phyloP scores from a whole-genome alignment of 2,797 vertebrate species.

The Pseudochaenichthys georgianus region DNA sequence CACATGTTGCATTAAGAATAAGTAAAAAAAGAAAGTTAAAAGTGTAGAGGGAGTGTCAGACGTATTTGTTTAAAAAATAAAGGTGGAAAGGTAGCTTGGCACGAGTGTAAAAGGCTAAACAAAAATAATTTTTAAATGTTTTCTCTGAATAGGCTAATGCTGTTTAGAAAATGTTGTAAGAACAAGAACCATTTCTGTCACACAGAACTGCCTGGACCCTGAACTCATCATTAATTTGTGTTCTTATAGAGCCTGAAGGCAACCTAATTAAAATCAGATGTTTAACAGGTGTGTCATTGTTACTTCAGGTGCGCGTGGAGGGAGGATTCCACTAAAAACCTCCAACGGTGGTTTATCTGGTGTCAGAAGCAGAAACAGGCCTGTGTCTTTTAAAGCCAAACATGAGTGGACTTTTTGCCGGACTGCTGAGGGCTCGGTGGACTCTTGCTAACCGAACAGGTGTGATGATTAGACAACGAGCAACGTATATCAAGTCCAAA shows the following conservation, averaged over 20 bases:
- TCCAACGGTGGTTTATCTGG: background rate
- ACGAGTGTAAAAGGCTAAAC: background rate
- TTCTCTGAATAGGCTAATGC: too few relatives aligned
- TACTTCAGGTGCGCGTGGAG: background rate
- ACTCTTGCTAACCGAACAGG: background rate
- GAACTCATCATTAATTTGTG: background rate
- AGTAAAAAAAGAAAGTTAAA: too few relatives aligned
- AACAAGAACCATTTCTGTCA: background rate
- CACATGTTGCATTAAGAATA: too few relatives aligned
- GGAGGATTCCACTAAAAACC: accelerated
- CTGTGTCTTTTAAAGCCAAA: background rate
- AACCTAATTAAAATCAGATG: constrained; percentile 17
- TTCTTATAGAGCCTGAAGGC: constrained; percentile 30
- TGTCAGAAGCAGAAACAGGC: accelerated
- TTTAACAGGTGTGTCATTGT: constrained; percentile 24
- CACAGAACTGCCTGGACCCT: background rate
- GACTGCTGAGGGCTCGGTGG: constrained; percentile 5
- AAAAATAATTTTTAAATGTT: too few relatives aligned
- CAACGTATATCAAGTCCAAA: constrained; percentile 32
- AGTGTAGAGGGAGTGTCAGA: too few relatives aligned
- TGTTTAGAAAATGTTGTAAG: background rate
- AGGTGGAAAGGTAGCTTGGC: background rate
- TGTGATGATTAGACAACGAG: constrained; percentile 32
- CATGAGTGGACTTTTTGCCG: constrained; percentile 40
- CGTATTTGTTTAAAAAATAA: background rate